Percentiles rank a stretch among this genome's conserved stretches.
These are phyloP conservation scores for Amblyjoppa proteus DNA, from an alignment of 2,888 invertebrate species.

Conservation along the genomic window DNA sequence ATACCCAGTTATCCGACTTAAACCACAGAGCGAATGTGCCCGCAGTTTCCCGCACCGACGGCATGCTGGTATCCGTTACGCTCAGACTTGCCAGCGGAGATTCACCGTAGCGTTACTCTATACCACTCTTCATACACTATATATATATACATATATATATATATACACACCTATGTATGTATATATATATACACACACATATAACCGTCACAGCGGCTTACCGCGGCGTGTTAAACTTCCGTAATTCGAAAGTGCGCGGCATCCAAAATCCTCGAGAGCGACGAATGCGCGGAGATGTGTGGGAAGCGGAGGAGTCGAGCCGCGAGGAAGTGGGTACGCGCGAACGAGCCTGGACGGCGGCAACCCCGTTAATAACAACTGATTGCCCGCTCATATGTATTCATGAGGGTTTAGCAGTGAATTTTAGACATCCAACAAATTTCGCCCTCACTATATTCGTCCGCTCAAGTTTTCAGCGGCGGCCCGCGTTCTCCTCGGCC, in stretches of 20 bases:
- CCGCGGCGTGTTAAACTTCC: constrained; percentile 62
- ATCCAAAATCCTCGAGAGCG: constrained; percentile 55
- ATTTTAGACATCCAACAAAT: constrained; percentile 66
- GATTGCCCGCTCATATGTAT: constrained; percentile 67
- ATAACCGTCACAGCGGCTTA: constrained; percentile 44
- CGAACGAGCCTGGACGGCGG: constrained; percentile 44
- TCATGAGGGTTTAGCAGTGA: constrained; percentile 63
- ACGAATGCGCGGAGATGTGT: neutral
- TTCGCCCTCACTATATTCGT: constrained; percentile 24
- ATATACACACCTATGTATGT: constrained; percentile 3
- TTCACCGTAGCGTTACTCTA: neutral
- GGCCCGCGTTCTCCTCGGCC: no score
- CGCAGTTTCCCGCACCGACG: neutral
- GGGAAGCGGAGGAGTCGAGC: neutral
- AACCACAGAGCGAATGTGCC: neutral
- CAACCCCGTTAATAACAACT: constrained; percentile 66
- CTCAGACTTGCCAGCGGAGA: neutral
- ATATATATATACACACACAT: constrained; percentile 7
- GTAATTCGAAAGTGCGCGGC: constrained; percentile 59
- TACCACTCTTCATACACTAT: neutral
- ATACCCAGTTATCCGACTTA: neutral
- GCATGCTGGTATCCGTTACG: neutral
- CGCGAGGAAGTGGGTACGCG: constrained; percentile 28
- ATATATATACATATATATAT: constrained; percentile 19
- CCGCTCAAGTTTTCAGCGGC: neutral